Evolutionary conservation across 2,113 vertebrate species (phyloP), one percentile per base, ranked within the genome.

Genomic region (Caranx ignobilis): DNA sequence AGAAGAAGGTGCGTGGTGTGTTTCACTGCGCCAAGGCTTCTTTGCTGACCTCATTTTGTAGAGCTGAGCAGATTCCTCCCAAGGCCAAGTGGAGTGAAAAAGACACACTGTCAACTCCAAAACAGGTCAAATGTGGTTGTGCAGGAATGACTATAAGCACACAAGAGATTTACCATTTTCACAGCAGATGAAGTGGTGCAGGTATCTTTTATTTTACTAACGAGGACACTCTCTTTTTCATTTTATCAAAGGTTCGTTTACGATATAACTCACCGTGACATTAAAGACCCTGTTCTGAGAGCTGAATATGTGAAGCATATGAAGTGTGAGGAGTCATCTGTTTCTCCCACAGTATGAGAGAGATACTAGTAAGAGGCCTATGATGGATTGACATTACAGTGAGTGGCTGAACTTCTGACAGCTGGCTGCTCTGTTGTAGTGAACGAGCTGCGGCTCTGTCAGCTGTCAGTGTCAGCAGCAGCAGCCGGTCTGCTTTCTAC

Each of bases 41-140:
- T 85, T 75, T 71, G 75, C 79, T 91, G 91, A 91, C 91, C 92
- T 93, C 71, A 82, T 93, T 94, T 88, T 90, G 77, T 87, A 71
- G 91, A 88, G 75, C 88, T 76, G 79, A 88, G 66, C 83, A 92
- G 86, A 90, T 88, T 88, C 73, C 85, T 89, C 72, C 69, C 59
- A 84, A 87, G 85, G 79, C 89, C 86, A 69, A 84, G 77, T 70
- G 48, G 60, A 85, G 63, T 75, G 75, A 69, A 75, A 87, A 85
- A 86, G 69, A 76, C 55, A 55, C 65, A 50, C 48, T 6, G 64
- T 77, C 65, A 72, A 66, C 26, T 35, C 65, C 41, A 59, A 69
- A 79, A 65, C 57, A 57, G 69, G 75, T 77, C 71, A 84, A 68
- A 79, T 31, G 26, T 70, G 52, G 63, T 45, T 47, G 43, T 56